These are phyloP conservation scores for Carcinoscorpius rotundicauda DNA, from an alignment of 1,140 invertebrate species.

Conservation along the genomic window DNA sequence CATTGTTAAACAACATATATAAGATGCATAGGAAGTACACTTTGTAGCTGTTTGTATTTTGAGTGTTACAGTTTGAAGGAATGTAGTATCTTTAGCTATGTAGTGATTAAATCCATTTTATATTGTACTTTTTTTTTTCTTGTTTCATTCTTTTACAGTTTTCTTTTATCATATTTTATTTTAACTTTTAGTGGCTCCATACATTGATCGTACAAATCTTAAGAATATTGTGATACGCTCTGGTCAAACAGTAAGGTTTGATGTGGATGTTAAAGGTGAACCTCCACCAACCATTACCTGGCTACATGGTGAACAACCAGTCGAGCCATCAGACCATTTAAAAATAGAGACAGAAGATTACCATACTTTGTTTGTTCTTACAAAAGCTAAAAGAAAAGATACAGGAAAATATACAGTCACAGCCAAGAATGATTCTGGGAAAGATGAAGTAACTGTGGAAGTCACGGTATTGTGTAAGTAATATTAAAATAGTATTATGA, in stretches of 20 bases:
- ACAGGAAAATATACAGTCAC: conserved; percentile 85
- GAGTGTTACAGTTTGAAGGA: neutral
- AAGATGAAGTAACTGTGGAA: conserved; percentile 83
- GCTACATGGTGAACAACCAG: conserved; percentile 54
- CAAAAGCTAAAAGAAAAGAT: conserved; percentile 63
- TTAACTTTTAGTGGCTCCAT: conserved; percentile 63
- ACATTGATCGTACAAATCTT: conserved; percentile 86
- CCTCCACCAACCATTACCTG: conserved; percentile 70
- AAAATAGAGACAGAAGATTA: conserved; percentile 23
- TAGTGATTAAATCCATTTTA: neutral
- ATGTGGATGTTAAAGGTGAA: conserved; percentile 82
- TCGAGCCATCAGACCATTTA: conserved; percentile 18
- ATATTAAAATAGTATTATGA: neutral
- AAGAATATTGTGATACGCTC: conserved; percentile 70
- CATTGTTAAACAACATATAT: too few species aligned
- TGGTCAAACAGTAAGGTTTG: conserved; percentile 73
- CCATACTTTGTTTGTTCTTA: conserved; percentile 67
- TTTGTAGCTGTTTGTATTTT: neutral
- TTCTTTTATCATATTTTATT: conserved; percentile 26
- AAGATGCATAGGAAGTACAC: too few species aligned
- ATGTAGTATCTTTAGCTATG: conserved; percentile 4
- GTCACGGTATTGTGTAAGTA: conserved; percentile 63
- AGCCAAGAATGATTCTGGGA: conserved; percentile 84
- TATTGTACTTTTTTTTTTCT: conserved; percentile 22
- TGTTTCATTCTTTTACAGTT: conserved; percentile 39